A percentile compares a stretch with the other conserved stretches of the same genome.
Evolutionary conservation across 2,797 vertebrate species (phyloP).

Genomic region (Mus caroli): DNA sequence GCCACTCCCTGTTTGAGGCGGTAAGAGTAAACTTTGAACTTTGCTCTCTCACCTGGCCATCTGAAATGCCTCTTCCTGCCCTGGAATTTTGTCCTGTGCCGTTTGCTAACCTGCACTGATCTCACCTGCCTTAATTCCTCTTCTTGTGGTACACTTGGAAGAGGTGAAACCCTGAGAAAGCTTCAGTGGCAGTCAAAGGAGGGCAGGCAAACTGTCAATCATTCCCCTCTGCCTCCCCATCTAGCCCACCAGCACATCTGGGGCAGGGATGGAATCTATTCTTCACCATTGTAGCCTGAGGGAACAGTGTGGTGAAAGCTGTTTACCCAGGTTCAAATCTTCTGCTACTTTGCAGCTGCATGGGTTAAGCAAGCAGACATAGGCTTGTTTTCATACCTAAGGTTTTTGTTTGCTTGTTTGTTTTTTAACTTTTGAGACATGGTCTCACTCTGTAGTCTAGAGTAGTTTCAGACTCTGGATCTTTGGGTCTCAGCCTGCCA

Average conservation of each 20-base stretch:
- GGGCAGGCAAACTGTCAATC: background rate
- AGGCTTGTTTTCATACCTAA: background rate
- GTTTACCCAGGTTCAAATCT: background rate
- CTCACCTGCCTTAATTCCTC: background rate
- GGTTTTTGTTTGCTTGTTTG: background rate
- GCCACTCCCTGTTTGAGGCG: background rate
- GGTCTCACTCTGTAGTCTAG: background rate
- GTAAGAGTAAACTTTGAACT: background rate
- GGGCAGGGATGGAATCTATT: background rate
- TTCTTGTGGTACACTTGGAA: background rate
- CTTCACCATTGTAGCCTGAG: background rate
- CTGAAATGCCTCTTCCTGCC: background rate
- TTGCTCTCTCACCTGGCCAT: background rate
- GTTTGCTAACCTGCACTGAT: too few species aligned
- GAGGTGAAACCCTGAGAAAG: background rate
- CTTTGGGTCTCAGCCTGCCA: background rate
- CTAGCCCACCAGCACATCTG: background rate
- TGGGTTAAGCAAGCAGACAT: background rate
- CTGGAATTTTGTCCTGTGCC: background rate
- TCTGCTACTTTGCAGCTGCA: background rate
- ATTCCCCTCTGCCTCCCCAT: background rate
- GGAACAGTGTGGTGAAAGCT: background rate
- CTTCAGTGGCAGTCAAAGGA: background rate
- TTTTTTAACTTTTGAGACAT: background rate
- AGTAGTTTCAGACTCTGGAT: background rate